A percentile compares a stretch with the other conserved stretches of the same genome.
Evolutionary conservation across 2,888 invertebrate species (phyloP).

Genomic region (Eristalis tenax): DNA sequence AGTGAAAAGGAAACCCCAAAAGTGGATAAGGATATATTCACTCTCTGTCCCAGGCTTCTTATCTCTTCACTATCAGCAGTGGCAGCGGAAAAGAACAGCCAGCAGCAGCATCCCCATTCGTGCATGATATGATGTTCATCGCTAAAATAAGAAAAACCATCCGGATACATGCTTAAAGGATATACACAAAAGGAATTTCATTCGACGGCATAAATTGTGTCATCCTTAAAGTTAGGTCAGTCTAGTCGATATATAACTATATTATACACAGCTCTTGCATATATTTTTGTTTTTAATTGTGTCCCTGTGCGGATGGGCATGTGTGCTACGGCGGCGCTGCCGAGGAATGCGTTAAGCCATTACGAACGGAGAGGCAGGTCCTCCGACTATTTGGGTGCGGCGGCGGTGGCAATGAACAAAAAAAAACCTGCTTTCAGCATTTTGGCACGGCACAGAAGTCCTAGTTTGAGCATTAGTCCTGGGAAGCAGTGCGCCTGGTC

Average conservation of each 20-base stretch:
- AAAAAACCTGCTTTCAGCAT: slow-evolving; percentile 23
- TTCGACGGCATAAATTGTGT: slow-evolving; percentile 57
- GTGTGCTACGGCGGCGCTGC: not conserved
- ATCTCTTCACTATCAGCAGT: slow-evolving; percentile 20
- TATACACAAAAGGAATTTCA: slow-evolving; percentile 39
- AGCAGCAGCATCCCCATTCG: slow-evolving; percentile 23
- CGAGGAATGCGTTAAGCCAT: not conserved
- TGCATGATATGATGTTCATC: slow-evolving; percentile 51
- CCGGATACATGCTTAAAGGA: slow-evolving; percentile 65
- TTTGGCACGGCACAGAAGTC: slow-evolving; percentile 6
- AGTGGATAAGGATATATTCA: slow-evolving; percentile 42
- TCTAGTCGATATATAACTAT: slow-evolving; percentile 51
- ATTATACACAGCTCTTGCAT: slow-evolving; percentile 45
- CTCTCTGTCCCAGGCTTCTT: slow-evolving; percentile 17
- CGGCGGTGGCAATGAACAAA: not conserved
- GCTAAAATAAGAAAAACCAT: slow-evolving; percentile 29
- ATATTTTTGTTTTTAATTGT: slow-evolving; percentile 32
- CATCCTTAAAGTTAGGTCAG: slow-evolving; percentile 68
- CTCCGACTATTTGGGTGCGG: slow-evolving; percentile 51
- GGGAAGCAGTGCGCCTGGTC: slow-evolving; percentile 38
- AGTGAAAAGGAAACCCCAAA: slow-evolving; percentile 22
- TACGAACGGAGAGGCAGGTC: slow-evolving; percentile 24
- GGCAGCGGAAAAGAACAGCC: not conserved
- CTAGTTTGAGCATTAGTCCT: slow-evolving; percentile 18
- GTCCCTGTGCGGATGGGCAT: not conserved